Conservation (phyloP, 64 coral and sea anemone species). For the Pocillopora verrucosa region DNA sequence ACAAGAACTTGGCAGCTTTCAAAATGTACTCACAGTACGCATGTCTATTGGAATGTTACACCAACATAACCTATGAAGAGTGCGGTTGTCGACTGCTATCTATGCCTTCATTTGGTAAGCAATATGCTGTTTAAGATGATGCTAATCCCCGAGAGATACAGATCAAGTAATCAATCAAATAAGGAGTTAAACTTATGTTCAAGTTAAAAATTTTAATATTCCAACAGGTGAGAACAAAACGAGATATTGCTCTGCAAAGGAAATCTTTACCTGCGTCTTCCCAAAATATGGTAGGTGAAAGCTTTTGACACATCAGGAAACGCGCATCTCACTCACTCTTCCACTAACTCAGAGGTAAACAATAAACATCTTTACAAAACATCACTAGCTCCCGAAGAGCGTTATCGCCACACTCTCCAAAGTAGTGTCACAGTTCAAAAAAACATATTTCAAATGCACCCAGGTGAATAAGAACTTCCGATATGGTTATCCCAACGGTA, state of each 20-base stretch:
- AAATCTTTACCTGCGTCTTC: constrained; percentile 36
- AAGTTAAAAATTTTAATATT: background rate
- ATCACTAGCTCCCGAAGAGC: too few species aligned
- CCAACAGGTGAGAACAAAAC: constrained; percentile 50
- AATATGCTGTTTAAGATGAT: background rate
- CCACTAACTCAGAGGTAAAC: too few species aligned
- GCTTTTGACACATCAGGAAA: background rate
- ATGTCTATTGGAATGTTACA: constrained; percentile 32
- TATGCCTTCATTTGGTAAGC: constrained; percentile 38
- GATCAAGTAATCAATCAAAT: background rate
- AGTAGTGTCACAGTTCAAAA: too few species aligned
- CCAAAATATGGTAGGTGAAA: constrained; percentile 31
- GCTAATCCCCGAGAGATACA: too few species aligned
- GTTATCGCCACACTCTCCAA: too few species aligned
- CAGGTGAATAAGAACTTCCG: too few species aligned
- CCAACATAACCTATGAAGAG: constrained; percentile 10
- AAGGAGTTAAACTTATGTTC: too few species aligned
- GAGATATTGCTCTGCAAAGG: constrained; percentile 41
- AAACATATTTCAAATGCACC: too few species aligned
- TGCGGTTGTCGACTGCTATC: constrained; percentile 41
- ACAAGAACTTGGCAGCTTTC: constrained; percentile 19
- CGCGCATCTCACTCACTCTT: too few species aligned
- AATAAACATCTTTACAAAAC: too few species aligned
- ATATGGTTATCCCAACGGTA: too few species aligned
- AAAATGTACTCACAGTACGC: constrained; percentile 18